Conservation (phyloP, 2,113 vertebrate species). For the Ceuthmochares aereus region DNA sequence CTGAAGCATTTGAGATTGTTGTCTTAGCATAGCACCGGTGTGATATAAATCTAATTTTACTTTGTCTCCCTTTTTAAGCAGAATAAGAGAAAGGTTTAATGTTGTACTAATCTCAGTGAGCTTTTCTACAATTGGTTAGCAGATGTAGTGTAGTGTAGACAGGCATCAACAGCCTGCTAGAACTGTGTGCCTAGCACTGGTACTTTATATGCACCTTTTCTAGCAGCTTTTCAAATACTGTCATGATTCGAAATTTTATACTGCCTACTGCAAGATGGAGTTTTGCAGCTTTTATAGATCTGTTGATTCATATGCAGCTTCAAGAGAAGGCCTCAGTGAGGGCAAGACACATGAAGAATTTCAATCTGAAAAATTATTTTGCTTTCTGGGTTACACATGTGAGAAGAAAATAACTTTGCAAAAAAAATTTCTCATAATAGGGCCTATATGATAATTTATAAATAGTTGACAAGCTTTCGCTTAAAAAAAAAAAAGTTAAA, state of each 20-base stretch:
- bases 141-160: neutral
- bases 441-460: neutral
- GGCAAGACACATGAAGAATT: neutral
- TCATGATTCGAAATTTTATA: neutral
- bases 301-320: neutral
- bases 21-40: neutral
- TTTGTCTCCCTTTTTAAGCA: neutral
- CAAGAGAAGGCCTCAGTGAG: neutral
- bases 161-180: too few relatives aligned
- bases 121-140: neutral
- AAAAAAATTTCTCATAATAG: neutral
- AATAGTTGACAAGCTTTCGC: neutral
- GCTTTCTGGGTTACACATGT: neutral
- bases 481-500: neutral
- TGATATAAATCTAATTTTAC: neutral
- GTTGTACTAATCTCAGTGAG: neutral
- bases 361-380: neutral
- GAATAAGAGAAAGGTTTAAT: neutral
- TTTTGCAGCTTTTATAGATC: neutral
- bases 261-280: neutral
- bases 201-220: neutral
- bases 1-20: neutral
- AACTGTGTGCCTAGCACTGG: accelerated
- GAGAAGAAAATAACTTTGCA: neutral
- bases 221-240: neutral